phyloP scores from a whole-genome alignment of 2,888 invertebrate genomes.

The Phlogophora meticulosa region DNA sequence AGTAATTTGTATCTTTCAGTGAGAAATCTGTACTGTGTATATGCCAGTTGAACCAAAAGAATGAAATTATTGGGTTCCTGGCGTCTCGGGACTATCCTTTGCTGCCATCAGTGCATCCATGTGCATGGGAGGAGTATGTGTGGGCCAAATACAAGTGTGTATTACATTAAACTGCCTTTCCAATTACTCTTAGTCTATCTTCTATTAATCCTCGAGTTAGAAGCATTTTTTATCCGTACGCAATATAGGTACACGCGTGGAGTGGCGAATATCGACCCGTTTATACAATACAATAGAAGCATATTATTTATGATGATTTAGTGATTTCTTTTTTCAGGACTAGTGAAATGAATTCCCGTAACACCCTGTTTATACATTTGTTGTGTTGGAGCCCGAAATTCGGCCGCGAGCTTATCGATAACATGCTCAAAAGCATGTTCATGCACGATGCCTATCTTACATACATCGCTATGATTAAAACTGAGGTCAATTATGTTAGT shows the following conservation, averaged over 20 bases:
- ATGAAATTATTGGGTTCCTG: constrained; percentile 79
- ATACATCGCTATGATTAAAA: constrained; percentile 89
- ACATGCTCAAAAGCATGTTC: constrained; percentile 86
- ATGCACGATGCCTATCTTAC: constrained; percentile 87
- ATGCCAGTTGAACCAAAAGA: constrained; percentile 82
- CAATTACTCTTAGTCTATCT: neutral
- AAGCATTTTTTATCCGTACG: no score
- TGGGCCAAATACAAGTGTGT: constrained; percentile 88
- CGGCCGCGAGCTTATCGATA: constrained; percentile 79
- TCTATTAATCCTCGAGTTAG: no score
- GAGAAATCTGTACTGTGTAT: constrained; percentile 87
- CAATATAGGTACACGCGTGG: no score
- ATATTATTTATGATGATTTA: no score
- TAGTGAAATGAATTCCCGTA: constrained; percentile 85
- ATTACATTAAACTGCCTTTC: neutral
- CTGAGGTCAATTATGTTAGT: constrained; percentile 82
- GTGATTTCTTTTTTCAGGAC: constrained; percentile 76
- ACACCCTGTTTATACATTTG: constrained; percentile 92
- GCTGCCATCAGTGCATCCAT: constrained; percentile 89
- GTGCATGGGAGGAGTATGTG: constrained; percentile 92
- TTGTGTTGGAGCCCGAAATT: constrained; percentile 88
- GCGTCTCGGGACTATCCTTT: constrained; percentile 88
- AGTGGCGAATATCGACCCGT: no score
- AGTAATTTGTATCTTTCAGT: constrained; percentile 78
- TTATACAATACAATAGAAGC: no score